These are phyloP conservation scores for Sylvia borin DNA, from an alignment of 2,797 vertebrate genomes.

Conservation along the genomic window DNA sequence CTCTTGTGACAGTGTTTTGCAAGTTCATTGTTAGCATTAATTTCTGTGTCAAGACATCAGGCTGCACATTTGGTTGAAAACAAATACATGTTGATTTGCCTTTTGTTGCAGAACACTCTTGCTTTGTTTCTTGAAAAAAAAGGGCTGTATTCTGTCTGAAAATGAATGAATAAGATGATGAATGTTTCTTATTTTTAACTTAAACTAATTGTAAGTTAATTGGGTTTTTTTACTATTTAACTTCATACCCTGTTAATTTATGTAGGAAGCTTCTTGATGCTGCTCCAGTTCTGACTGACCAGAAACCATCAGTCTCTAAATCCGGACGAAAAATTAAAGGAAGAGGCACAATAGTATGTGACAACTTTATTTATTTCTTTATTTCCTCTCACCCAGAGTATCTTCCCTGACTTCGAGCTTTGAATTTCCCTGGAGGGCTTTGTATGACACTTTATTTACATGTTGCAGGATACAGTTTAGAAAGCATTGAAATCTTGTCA, in stretches of 20 bases:
- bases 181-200: neutral
- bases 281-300: conserved; percentile 73
- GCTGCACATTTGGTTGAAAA: neutral
- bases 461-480: neutral
- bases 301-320: conserved; percentile 94
- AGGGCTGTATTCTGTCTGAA: neutral
- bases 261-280: conserved; percentile 84
- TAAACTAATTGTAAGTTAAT: neutral
- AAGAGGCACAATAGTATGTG: conserved; percentile 93
- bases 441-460: neutral
- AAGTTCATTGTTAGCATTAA: neutral
- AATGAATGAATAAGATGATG: neutral
- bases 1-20: neutral
- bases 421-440: neutral
- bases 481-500: neutral
- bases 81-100: neutral
- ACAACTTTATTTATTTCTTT: neutral
- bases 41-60: neutral
- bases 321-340: conserved; percentile 97
- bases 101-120: neutral
- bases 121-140: neutral
- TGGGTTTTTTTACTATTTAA: neutral
- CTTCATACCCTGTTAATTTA: conserved; percentile 24
- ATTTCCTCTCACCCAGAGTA: neutral
- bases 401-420: neutral